A percentile compares a stretch with the other conserved stretches of the same genome.
Conservation (phyloP, 2,797 vertebrate species). For the Peromyscus eremicus region DNA sequence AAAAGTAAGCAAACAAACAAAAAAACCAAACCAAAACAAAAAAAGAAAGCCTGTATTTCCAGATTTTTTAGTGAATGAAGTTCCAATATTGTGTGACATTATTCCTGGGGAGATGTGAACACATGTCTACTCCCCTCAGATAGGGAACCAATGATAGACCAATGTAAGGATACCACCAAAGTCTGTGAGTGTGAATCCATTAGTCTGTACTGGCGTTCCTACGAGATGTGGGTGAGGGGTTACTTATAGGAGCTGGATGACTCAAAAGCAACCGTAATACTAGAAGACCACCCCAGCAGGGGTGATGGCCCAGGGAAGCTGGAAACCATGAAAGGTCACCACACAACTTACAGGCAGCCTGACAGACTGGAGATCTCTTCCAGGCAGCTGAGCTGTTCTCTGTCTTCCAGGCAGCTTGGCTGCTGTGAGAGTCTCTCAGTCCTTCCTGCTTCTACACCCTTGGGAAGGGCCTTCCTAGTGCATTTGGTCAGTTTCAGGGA, state of each 20-base stretch:
- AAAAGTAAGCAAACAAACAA: neutral
- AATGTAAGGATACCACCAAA: neutral
- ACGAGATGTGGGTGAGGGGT: neutral
- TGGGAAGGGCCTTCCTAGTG: neutral
- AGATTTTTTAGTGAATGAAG: neutral
- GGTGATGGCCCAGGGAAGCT: neutral
- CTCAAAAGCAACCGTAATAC: neutral
- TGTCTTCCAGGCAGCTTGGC: neutral
- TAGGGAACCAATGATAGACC: neutral
- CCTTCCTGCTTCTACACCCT: neutral
- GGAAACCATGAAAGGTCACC: neutral
- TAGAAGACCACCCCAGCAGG: neutral
- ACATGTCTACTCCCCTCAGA: neutral
- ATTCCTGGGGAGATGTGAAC: neutral
- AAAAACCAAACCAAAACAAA: neutral
- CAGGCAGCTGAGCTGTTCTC: neutral
- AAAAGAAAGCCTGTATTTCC: neutral
- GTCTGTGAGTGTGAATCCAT: neutral
- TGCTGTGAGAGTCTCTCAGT: neutral
- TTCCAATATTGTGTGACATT: neutral
- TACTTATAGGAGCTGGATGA: neutral
- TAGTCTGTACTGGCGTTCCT: neutral
- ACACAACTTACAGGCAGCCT: neutral
- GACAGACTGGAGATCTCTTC: neutral
- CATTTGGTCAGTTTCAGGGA: neutral